phyloP scores from a whole-genome alignment of 2,113 vertebrate genomes.

The Paradoxurus hermaphroditus region DNA sequence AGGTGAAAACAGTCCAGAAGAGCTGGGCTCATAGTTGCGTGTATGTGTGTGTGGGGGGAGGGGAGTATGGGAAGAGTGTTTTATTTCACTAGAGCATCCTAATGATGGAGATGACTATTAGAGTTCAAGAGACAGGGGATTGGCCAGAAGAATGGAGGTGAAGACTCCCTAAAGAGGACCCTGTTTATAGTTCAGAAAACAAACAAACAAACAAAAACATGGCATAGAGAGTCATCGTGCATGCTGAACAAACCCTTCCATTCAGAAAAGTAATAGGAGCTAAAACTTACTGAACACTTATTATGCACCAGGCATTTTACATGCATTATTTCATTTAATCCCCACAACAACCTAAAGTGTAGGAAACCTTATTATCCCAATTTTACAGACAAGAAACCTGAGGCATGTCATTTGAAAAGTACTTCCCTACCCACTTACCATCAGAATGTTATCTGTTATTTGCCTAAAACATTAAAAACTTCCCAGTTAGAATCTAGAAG shows the following conservation, averaged over 20 bases:
- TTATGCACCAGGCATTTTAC: background rate
- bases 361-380: conserved; percentile 23
- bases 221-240: background rate
- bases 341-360: conserved; percentile 4
- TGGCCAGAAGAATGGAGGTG: background rate
- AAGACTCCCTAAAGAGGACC: background rate
- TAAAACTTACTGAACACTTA: background rate
- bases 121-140: background rate
- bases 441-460: conserved; percentile 29
- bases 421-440: background rate
- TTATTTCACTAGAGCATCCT: background rate
- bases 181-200: conserved; percentile 7
- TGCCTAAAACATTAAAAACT: conserved; percentile 41
- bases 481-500: conserved; percentile 40
- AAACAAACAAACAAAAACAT: background rate
- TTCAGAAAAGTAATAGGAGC: background rate
- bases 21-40: background rate
- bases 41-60: background rate
- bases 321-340: conserved; percentile 29
- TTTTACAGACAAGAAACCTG: conserved; percentile 42
- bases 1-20: conserved; percentile 15
- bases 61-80: background rate
- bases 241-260: background rate
- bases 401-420: conserved; percentile 28
- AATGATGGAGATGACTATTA: background rate